Percentiles rank a stretch among this genome's conserved stretches.
phyloP scores from a whole-genome alignment of 2,888 invertebrate species.

The Megamerina dolium region DNA sequence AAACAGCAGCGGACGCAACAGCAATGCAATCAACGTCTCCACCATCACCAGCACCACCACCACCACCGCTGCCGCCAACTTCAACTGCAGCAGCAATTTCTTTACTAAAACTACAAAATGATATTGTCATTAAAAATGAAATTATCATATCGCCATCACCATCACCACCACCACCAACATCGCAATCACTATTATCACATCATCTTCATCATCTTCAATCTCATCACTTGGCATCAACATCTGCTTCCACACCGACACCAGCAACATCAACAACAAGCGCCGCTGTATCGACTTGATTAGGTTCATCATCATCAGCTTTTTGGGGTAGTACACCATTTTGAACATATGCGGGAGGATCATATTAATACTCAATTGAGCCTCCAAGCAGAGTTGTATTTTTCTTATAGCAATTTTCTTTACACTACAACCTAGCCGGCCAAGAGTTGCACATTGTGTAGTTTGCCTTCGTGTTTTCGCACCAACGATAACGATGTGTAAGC shows the following conservation, averaged over 20 bases:
- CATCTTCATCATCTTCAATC: constrained; percentile 1
- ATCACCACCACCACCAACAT: constrained; percentile 33
- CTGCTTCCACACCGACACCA: constrained; percentile 16
- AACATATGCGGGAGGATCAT: constrained; percentile 5
- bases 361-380: too few relatives aligned
- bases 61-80: constrained; percentile 7
- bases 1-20: constrained; percentile 10
- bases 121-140: constrained; percentile 42
- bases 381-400: too few relatives aligned
- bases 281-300: constrained; percentile 1
- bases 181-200: constrained; percentile 11
- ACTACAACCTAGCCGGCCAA: too few relatives aligned
- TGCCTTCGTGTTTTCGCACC: too few relatives aligned
- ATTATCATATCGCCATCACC: constrained; percentile 42
- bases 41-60: constrained; percentile 16
- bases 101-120: constrained; percentile 37
- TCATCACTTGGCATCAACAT: constrained; percentile 17
- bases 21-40: constrained; percentile 7
- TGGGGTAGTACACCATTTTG: too few relatives aligned
- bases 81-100: constrained; percentile 25
- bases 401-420: too few relatives aligned
- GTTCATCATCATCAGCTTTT: too few relatives aligned
- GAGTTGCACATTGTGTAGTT: too few relatives aligned
- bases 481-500: too few relatives aligned
- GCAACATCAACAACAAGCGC: constrained; percentile 16